These are phyloP conservation scores for Prietella phreatophila DNA, from an alignment of 2,113 vertebrate genomes.

Conservation along the genomic window DNA sequence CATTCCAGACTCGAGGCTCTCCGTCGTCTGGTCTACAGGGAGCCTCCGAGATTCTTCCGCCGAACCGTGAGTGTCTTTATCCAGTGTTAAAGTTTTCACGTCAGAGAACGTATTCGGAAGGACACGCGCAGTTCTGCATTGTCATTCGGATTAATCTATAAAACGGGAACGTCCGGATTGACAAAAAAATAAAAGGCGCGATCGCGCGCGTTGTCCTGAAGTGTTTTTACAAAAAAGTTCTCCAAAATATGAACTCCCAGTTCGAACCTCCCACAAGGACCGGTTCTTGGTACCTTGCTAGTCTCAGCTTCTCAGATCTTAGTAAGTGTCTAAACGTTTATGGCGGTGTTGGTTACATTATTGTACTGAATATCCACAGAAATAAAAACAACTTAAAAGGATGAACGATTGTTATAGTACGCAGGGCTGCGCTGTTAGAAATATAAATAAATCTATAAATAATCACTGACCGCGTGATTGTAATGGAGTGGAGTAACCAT, in stretches of 20 bases:
- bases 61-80: slow-evolving; percentile 39
- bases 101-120: not conserved
- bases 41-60: slow-evolving; percentile 16
- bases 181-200: not conserved
- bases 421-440: not conserved
- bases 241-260: not conserved
- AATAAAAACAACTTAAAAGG: too few relatives aligned
- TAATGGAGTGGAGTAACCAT: not conserved
- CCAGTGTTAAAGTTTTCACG: not conserved
- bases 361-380: too few relatives aligned
- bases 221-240: not conserved
- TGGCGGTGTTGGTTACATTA: too few relatives aligned
- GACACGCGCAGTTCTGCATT: not conserved
- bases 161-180: not conserved
- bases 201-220: not conserved
- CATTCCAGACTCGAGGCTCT: slow-evolving; percentile 45
- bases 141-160: not conserved
- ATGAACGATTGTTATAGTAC: too few relatives aligned
- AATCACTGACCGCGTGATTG: not conserved
- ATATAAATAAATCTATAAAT: not conserved
- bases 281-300: not conserved
- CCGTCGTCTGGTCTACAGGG: slow-evolving; percentile 34
- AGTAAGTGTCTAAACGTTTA: too few relatives aligned
- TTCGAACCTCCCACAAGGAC: not conserved
- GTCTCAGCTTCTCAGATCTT: too few relatives aligned